Evolutionary conservation across 2,113 vertebrate species (phyloP).

Genomic region (Tichodroma muraria): DNA sequence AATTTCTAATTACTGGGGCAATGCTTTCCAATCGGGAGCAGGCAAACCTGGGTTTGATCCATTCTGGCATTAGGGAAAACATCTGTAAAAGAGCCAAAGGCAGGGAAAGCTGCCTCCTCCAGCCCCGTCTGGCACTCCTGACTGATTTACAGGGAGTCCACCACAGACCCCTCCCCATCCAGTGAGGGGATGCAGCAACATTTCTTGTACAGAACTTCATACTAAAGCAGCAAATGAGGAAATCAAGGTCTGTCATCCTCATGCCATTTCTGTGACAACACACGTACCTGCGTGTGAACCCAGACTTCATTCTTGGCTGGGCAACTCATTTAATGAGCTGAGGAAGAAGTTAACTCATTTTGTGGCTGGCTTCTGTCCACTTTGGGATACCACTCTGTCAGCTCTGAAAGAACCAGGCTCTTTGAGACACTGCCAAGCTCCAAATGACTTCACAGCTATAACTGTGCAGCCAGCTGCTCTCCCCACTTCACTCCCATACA

Average conservation of each 20-base stretch:
- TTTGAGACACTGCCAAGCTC: not conserved
- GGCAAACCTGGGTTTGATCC: not conserved
- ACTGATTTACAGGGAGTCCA: not conserved
- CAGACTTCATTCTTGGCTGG: not conserved
- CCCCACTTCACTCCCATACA: not conserved
- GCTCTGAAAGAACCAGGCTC: not conserved
- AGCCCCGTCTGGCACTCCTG: not conserved
- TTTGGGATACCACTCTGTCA: not conserved
- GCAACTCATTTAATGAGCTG: not conserved
- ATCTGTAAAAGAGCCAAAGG: not conserved
- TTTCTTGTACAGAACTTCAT: not conserved
- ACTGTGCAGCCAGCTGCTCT: not conserved
- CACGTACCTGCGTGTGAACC: accelerated
- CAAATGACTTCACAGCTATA: not conserved
- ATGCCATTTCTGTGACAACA: not conserved
- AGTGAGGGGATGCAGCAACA: not conserved
- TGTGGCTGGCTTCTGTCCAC: not conserved
- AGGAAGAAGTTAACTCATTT: not conserved
- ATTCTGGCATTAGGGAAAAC: not conserved
- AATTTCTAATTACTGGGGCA: not conserved
- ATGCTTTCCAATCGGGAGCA: not conserved
- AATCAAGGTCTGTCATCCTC: not conserved
- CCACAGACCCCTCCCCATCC: not conserved
- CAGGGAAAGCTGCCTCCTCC: not conserved
- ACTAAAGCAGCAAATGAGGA: not conserved